Evolutionary conservation across 2,888 invertebrate species (phyloP), one percentile per base, ranked within the genome.

Genomic region (Rhopalosiphum nymphaeae): DNA sequence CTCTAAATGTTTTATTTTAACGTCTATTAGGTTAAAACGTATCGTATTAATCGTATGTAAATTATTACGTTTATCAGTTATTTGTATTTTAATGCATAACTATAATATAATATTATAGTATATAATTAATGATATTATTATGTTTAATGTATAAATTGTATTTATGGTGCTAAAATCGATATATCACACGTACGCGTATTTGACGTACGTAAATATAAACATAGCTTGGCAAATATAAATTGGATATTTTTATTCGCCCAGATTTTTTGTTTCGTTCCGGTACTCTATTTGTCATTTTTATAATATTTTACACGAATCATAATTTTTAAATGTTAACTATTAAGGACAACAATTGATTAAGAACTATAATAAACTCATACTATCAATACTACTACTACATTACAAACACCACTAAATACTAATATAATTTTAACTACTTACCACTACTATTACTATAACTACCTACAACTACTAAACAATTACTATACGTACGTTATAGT

Each of bases 121-220:
- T 56, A 36, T 85, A 44, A 21, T 36, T 53, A 86, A 88, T 46
- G 87, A 88, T 53, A 56, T 44, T 44, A 25, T 25, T 36, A 25
- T 36, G 9, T 89, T 44, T 89, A 78, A 49, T 93, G 57, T 87
- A n/a, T 89, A 89, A 78, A 78, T 89, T 44, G 67, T 93, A 44
- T 89, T 88, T 78, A 89, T 93, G 92, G 92, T 93, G 92, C 92
- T 93, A 93, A 93, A 93, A 93, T 56, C 61, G 29, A 87, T 67
- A 92, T 67, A 87, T 87, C 87, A 49, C 87, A 49, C 11, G 44
- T 49, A 49, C 36, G 92, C 36, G 87, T 46, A 36, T 90, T 46
- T n/a, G 36, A 25, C 67, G 46, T 67, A 67, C 42, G 61, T 44
- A 57, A 36, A n/a, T 53, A 49, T n/a, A 61, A 46, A 21, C 67